Base-by-base conservation (phyloP, 2,888 invertebrate genomes). In the Mantis religiosa region DNA sequence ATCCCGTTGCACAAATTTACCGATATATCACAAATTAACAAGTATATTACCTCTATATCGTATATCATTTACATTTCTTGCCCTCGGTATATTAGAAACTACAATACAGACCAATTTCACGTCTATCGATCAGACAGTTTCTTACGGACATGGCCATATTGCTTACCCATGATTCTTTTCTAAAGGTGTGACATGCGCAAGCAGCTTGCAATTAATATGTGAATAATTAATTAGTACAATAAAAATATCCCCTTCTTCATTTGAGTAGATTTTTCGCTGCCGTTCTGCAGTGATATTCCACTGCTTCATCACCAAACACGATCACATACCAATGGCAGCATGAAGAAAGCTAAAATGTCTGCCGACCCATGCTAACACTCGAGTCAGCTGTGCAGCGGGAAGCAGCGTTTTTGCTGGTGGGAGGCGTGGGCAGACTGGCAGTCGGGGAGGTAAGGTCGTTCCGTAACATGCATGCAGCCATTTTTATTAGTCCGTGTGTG, bases 201-300 rank as follows among this genome's bases (percentile, higher is more conserved):
- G 54, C 88, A 41, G 82, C 84, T 83, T 84, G 85, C 90, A 90
- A 90, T 90, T 90, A 90, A 90, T 87, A 90, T 87, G 89, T 90
- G 90, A 90, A 90, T 90, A 90, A 90, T 90, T 90, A 90, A 90
- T 89, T 89, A 90, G 87, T 88, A 88, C 89, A 90, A 90, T 90
- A 90, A 90, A 90, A 90, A 90, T 85, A 90, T 90, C 88, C 89
- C 85, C 88, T 88, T 85, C 88, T 90, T 89, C 89, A 88, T 90
- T 89, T 89, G 89, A 88, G 89, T 88, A 88, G 82, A 88, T 88
- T 88, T 90, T 90, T 89, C 88, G 71, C 34, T 82, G 84, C 54
- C 84, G 87, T 71, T 81, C 47, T 82, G 87, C 81, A 41, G 89
- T 71, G 84, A 41, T 47, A 34, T 83, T 54, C 54, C 30, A 84